Percentiles rank a stretch among this genome's conserved stretches.
These are phyloP conservation scores for Orbicella faveolata DNA, from an alignment of 64 coral and sea anemone genomes.

Conservation along the genomic window DNA sequence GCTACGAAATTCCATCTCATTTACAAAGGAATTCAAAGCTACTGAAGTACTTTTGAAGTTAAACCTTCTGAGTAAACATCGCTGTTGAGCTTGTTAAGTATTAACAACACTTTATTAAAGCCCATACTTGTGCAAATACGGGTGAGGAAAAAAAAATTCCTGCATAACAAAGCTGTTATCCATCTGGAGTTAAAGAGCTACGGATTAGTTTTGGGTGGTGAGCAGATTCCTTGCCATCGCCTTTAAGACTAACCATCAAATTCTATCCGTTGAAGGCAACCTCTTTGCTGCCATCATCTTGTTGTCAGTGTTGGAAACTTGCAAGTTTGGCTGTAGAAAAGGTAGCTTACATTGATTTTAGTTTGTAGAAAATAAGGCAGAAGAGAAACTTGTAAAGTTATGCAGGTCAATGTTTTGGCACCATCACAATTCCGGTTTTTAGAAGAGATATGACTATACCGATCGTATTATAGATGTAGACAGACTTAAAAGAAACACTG, in stretches of 20 bases:
- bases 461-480: too few relatives aligned
- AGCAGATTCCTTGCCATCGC: background rate
- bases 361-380: too few relatives aligned
- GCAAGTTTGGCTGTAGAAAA: background rate
- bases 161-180: slow-evolving; percentile 28
- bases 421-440: too few relatives aligned
- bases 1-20: background rate
- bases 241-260: background rate
- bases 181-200: background rate
- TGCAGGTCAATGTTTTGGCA: too few relatives aligned
- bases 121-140: slow-evolving; percentile 7
- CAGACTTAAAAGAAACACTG: too few relatives aligned
- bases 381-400: too few relatives aligned
- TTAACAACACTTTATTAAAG: slow-evolving; percentile 17
- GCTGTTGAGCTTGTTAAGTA: slow-evolving; percentile 1
- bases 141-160: slow-evolving; percentile 29
- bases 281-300: background rate
- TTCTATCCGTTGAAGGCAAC: background rate
- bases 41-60: slow-evolving; percentile 2
- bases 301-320: too few relatives aligned
- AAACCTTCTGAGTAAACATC: slow-evolving; percentile 4
- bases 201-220: background rate
- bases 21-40: slow-evolving; percentile 1
- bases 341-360: background rate
- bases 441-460: too few relatives aligned